Base-by-base conservation (phyloP, 2,888 invertebrate genomes). In the Cylindroiulus punctatus region DNA sequence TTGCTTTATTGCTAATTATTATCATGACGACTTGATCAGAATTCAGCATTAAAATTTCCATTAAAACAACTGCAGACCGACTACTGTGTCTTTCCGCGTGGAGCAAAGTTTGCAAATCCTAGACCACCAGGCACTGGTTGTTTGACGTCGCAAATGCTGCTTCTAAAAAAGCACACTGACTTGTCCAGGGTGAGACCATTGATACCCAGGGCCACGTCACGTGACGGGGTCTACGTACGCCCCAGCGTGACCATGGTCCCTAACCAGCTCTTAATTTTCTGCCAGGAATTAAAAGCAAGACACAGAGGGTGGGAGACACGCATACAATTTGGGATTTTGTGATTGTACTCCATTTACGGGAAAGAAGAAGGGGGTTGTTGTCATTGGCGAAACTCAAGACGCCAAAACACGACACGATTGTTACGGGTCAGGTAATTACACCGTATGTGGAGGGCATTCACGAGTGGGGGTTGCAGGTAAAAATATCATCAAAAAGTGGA, bases 361-460 rank as follows among this genome's bases (percentile, higher is more conserved):
- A 52, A 65, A 26, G 65, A 65, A 26, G 65, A 76, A 14, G 76
- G n/a, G 57, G 76, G 76, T 76, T 76, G 76, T 76, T 76, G 76
- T 76, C 76, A 76, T 76, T 76, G 76, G n/a, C 65, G 30, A 76
- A 32, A 32, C 32, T 30, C 76, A 76, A 76, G 76, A 76, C 76
- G 32, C 76, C 76, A 76, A 76, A 76, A 76, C 76, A 76, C 76
- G 76, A 76, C 76, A 76, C 76, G 76, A 76, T 76, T 76, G 76
- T 76, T 76, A 76, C 76, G 76, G 76, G 76, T 30, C 76, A 76
- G 76, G 76, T 76, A 76, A 76, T 76, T 76, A n/a, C n/a, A n/a
- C n/a, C n/a, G n/a, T n/a, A 76, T 76, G 76, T 76, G 30, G 30
- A 30, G 76, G 76, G 76, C 76, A 76, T 76, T 76, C 76, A 76